phyloP scores from a whole-genome alignment of 2,888 invertebrate genomes.

The Vesta saturnalis region DNA sequence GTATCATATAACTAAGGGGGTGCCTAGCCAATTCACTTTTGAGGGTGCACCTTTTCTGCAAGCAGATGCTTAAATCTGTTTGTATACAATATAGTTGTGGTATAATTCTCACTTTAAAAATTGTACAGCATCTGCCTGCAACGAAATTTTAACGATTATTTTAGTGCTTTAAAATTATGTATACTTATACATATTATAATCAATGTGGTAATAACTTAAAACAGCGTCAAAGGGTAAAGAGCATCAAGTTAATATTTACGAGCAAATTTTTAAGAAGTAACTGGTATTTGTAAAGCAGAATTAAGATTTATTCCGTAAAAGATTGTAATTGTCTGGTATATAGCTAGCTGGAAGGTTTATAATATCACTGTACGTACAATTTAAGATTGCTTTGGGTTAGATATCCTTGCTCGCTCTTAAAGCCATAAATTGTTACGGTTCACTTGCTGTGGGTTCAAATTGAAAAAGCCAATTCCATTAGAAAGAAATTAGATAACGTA shows the following conservation, averaged over 20 bases:
- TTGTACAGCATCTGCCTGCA: constrained; percentile 26
- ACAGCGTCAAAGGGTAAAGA: constrained; percentile 6
- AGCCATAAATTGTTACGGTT: constrained; percentile 38
- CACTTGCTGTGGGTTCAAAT: constrained; percentile 34
- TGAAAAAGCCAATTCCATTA: constrained; percentile 37
- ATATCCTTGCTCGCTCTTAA: constrained; percentile 31
- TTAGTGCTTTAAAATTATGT: constrained; percentile 9
- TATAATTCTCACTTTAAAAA: constrained; percentile 36
- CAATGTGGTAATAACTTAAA: neutral
- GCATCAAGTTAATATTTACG: constrained; percentile 2
- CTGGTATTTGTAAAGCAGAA: constrained; percentile 1
- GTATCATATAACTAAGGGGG: constrained; percentile 36
- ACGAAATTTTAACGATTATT: constrained; percentile 20
- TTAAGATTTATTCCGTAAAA: constrained; percentile 18
- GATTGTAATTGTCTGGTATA: constrained; percentile 23
- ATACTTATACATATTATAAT: neutral
- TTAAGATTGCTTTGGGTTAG: constrained; percentile 36
- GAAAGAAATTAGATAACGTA: constrained; percentile 30
- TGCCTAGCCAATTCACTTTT: constrained; percentile 36
- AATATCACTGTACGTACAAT: constrained; percentile 32
- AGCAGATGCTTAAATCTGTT: constrained; percentile 41
- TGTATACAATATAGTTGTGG: constrained; percentile 37
- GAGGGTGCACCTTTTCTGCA: constrained; percentile 36
- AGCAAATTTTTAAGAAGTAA: neutral
- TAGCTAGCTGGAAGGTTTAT: constrained; percentile 20